Evolutionary conservation across 2,888 invertebrate genomes (phyloP).

Genomic region (Griposia aprilina): DNA sequence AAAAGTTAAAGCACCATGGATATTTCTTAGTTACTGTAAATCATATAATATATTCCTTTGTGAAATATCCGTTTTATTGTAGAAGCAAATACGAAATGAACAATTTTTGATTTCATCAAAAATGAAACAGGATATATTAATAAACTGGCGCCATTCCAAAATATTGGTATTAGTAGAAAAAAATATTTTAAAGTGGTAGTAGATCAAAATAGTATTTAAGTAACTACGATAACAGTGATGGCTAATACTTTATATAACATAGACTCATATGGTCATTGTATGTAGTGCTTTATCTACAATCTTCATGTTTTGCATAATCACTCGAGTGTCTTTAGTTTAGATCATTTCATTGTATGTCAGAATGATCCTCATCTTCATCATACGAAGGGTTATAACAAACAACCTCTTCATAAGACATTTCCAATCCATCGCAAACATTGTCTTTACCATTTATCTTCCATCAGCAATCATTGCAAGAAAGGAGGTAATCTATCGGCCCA

Average conservation of each 20-base stretch:
- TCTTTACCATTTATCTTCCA: conserved; percentile 41
- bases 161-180: conserved; percentile 12
- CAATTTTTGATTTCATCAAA: conserved; percentile 41
- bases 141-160: conserved; percentile 56
- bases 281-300: neutral
- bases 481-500: conserved; percentile 55
- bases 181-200: neutral
- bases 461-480: conserved; percentile 38
- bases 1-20: neutral
- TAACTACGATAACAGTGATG: neutral
- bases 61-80: conserved; percentile 22
- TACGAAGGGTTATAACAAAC: neutral
- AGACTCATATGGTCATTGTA: neutral
- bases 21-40: conserved; percentile 25
- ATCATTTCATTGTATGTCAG: neutral
- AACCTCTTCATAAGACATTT: conserved; percentile 4
- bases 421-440: conserved; percentile 22
- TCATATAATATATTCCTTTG: conserved; percentile 23
- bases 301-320: neutral
- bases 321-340: neutral
- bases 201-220: neutral
- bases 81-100: conserved; percentile 29
- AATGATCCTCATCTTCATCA: neutral
- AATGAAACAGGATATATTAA: conserved; percentile 10
- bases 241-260: too few relatives aligned